Evolutionary conservation across 2,797 vertebrate genomes (phyloP).

Genomic region (Mico argentatus): DNA sequence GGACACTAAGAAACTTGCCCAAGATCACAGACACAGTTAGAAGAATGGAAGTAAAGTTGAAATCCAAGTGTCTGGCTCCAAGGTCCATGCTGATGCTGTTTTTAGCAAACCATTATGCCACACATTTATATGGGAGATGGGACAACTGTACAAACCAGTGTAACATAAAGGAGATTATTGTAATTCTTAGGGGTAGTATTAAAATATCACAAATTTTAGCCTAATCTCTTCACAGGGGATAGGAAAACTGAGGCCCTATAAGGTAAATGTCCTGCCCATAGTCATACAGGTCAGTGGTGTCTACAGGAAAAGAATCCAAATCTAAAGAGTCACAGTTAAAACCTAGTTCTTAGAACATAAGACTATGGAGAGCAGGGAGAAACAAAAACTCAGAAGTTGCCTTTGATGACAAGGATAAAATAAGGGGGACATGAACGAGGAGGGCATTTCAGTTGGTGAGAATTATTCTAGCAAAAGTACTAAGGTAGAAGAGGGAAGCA

Average conservation of each 20-base stretch:
- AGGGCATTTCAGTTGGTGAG: background rate
- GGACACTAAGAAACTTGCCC: conserved; percentile 21
- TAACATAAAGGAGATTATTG: background rate
- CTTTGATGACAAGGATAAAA: background rate
- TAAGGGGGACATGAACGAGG: background rate
- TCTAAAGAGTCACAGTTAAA: background rate
- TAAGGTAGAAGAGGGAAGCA: background rate
- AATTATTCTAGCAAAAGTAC: background rate
- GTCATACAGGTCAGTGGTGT: background rate
- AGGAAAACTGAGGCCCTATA: background rate
- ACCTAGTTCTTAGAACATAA: background rate
- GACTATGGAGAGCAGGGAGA: background rate
- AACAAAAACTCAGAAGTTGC: background rate
- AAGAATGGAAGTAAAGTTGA: conserved; percentile 48
- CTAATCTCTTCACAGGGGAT: conserved; percentile 13
- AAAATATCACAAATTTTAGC: background rate
- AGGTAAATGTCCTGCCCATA: background rate
- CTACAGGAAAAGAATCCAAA: background rate
- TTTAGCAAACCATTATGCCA: conserved; percentile 25
- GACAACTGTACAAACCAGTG: background rate
- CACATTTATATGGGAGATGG: background rate
- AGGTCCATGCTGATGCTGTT: background rate
- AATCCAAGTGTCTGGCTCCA: conserved; percentile 14
- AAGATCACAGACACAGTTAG: background rate
- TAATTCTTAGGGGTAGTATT: background rate